Percentiles rank a stretch among this genome's conserved stretches.
phyloP scores from a whole-genome alignment of 1,140 invertebrate species.

The Battus philenor region DNA sequence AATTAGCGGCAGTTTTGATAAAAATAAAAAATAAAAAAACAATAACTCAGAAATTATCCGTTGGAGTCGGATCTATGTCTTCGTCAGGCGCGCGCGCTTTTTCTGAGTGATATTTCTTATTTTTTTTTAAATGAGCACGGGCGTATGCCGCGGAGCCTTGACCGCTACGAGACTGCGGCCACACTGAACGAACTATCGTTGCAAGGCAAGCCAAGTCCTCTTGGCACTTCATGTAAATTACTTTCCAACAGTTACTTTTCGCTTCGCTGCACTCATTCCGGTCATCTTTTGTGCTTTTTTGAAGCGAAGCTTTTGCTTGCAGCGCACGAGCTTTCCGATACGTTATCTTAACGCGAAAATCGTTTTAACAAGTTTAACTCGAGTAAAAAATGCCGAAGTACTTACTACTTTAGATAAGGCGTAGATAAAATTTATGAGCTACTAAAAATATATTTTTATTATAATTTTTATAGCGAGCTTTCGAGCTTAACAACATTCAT shows the following conservation, averaged over 20 bases:
- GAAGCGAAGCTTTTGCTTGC: conserved; percentile 28
- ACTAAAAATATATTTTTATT: too few relatives aligned
- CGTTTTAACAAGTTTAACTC: conserved; percentile 4
- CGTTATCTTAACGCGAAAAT: conserved; percentile 12
- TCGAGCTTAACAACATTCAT: too few relatives aligned
- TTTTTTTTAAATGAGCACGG: conserved; percentile 18
- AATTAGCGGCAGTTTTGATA: conserved; percentile 29
- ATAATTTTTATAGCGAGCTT: too few relatives aligned
- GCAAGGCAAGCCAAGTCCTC: conserved; percentile 38
- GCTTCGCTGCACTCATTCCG: conserved; percentile 63
- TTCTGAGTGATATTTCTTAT: conserved; percentile 3
- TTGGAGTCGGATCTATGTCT: conserved; percentile 43
- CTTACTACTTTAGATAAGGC: conserved; percentile 4
- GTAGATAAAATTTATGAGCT: conserved; percentile 1
- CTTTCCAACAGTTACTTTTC: conserved; percentile 66
- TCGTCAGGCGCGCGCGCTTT: conserved; percentile 30
- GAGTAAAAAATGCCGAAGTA: too few relatives aligned
- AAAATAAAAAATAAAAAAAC: conserved; percentile 21
- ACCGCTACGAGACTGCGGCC: conserved; percentile 61
- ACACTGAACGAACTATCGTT: conserved; percentile 46
- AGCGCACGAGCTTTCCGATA: conserved; percentile 34
- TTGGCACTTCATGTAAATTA: conserved; percentile 40
- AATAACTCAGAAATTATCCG: conserved; percentile 24
- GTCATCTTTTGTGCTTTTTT: conserved; percentile 44
- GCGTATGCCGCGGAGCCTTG: conserved; percentile 56